Percentiles rank a stretch among this genome's conserved stretches.
Evolutionary conservation across 2,113 vertebrate species (phyloP).

Genomic region (Procavia capensis): DNA sequence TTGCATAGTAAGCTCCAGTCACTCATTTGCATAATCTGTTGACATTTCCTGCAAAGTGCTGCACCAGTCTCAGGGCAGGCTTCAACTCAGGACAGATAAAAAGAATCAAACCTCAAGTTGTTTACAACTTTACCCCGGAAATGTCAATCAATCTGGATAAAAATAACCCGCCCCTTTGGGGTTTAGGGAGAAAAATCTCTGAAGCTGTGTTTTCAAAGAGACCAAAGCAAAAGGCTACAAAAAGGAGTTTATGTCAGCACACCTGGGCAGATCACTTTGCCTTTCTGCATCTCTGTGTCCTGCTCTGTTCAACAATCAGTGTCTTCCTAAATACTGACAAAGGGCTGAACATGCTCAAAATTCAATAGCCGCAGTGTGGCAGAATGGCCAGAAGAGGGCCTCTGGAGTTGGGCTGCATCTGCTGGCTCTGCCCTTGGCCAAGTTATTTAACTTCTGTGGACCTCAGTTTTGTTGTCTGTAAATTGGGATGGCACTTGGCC

Average conservation of each 20-base stretch:
- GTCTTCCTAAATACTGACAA: accelerated
- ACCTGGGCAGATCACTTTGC: background rate
- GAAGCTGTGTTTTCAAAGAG: background rate
- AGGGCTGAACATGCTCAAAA: background rate
- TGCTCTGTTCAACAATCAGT: background rate
- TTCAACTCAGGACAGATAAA: too few relatives aligned
- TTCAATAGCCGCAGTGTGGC: background rate
- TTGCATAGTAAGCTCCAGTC: too few relatives aligned
- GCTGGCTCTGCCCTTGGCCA: background rate
- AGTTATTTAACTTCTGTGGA: background rate
- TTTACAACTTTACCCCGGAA: background rate
- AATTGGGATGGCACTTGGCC: too few relatives aligned
- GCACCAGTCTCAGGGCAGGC: too few relatives aligned
- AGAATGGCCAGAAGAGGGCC: background rate
- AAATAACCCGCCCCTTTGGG: background rate
- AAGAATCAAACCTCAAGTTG: background rate
- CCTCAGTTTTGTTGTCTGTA: background rate
- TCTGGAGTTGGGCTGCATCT: background rate
- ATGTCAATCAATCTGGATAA: background rate
- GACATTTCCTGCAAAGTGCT: too few relatives aligned
- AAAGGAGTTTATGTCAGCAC: background rate
- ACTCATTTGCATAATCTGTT: too few relatives aligned
- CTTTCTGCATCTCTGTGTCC: background rate
- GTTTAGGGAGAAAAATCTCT: background rate
- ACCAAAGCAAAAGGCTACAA: background rate